These are phyloP conservation scores for Ellobium chinense DNA, from an alignment of 2,888 invertebrate genomes.

Conservation along the genomic window DNA sequence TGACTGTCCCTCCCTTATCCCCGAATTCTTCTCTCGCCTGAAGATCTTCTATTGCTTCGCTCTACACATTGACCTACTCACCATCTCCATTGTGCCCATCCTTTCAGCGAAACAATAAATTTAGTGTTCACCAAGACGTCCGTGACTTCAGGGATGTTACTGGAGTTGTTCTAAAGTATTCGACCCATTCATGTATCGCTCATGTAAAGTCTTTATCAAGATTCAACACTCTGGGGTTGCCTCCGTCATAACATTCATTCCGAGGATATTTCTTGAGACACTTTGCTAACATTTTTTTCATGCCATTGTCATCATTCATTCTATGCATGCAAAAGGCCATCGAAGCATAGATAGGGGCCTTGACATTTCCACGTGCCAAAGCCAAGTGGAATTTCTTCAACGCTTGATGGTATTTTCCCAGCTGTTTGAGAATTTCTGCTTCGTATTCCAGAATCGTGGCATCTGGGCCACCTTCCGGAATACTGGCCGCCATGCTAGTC, in stretches of 20 bases:
- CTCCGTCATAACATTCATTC: background rate
- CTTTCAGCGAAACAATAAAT: too few relatives aligned
- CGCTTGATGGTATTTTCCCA: constrained; percentile 11
- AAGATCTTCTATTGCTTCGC: too few relatives aligned
- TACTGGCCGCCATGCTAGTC: constrained; percentile 36
- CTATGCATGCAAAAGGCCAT: constrained; percentile 1
- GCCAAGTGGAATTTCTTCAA: background rate
- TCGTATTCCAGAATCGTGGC: constrained; percentile 66
- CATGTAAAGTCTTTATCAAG: too few relatives aligned
- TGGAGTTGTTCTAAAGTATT: too few relatives aligned
- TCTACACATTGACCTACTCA: too few relatives aligned
- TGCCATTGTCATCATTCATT: background rate
- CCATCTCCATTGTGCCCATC: too few relatives aligned
- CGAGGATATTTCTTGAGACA: background rate
- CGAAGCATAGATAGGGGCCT: background rate
- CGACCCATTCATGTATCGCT: too few relatives aligned
- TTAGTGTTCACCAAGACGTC: too few relatives aligned
- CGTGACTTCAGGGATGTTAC: too few relatives aligned
- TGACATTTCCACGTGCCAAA: background rate
- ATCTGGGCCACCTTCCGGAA: constrained; percentile 57
- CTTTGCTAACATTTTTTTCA: too few relatives aligned
- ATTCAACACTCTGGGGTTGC: background rate
- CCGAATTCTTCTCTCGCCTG: too few relatives aligned
- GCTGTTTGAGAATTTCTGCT: constrained; percentile 58
- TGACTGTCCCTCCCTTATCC: too few relatives aligned